phyloP scores from a whole-genome alignment of 2,113 vertebrate genomes.

The Aspidoscelis tigris region DNA sequence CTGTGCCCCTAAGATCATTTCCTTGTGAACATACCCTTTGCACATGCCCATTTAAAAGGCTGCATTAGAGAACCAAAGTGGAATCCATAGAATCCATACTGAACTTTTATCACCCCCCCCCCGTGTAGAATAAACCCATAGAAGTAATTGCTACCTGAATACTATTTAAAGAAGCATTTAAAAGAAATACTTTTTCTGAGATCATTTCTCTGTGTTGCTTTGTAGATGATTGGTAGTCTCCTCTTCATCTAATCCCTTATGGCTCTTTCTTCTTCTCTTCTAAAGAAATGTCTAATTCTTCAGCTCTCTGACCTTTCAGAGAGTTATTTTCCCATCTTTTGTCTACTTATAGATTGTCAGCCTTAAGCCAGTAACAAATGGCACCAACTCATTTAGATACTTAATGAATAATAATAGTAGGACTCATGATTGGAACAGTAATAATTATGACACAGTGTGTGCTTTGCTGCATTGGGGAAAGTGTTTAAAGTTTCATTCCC shows the following conservation, averaged over 20 bases:
- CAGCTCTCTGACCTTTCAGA: background rate
- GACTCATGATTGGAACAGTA: background rate
- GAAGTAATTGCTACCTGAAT: background rate
- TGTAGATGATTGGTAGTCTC: background rate
- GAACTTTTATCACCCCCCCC: background rate
- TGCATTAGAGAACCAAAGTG: background rate
- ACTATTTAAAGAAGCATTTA: background rate
- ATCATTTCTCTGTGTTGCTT: background rate
- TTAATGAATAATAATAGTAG: slow-evolving; percentile 1
- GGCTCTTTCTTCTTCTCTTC: background rate
- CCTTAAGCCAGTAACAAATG: background rate
- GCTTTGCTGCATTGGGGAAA: background rate
- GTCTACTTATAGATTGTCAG: background rate
- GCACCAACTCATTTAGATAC: background rate
- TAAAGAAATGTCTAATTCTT: background rate
- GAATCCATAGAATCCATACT: background rate
- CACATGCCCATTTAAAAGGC: too few species aligned
- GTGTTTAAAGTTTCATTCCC: too few species aligned
- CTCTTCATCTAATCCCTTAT: background rate
- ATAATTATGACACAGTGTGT: background rate
- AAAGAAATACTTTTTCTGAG: background rate
- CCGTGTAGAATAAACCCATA: background rate
- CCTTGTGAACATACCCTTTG: too few species aligned
- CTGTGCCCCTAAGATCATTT: too few species aligned
- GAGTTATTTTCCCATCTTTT: background rate